phyloP scores from a whole-genome alignment of 2,113 vertebrate genomes.

The Arothron firmamentum region DNA sequence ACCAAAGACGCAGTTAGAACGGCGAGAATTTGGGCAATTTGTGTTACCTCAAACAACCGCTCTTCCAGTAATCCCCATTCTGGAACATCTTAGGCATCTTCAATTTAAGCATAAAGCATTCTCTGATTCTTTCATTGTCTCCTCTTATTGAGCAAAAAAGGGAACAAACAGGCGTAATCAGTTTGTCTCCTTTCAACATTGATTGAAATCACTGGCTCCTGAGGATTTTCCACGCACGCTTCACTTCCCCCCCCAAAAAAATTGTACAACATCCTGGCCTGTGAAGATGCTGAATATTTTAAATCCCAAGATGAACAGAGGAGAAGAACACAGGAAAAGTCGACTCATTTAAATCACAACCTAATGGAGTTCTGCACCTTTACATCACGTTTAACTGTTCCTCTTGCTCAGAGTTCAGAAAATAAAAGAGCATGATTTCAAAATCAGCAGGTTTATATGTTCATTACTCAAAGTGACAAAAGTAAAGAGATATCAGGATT shows the following conservation, averaged over 20 bases:
- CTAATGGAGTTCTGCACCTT: conserved; percentile 9
- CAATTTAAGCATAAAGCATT: neutral
- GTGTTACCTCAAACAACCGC: too few relatives aligned
- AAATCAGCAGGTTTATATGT: too few relatives aligned
- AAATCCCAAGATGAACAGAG: conserved; percentile 55
- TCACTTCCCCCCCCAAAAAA: conserved; percentile 45
- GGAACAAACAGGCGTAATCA: conserved; percentile 34
- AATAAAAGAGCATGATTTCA: neutral
- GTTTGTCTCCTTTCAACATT: conserved; percentile 40
- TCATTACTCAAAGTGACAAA: too few relatives aligned
- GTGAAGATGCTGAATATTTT: conserved; percentile 72
- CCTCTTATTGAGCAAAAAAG: neutral
- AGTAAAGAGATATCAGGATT: too few relatives aligned
- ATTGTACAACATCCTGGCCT: conserved; percentile 52
- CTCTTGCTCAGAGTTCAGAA: neutral
- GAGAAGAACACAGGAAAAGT: conserved; percentile 32
- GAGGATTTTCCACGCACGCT: conserved; percentile 50
- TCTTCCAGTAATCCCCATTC: too few relatives aligned
- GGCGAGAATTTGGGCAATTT: too few relatives aligned
- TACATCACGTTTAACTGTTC: neutral
- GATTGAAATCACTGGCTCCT: conserved; percentile 75
- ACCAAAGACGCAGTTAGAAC: too few relatives aligned
- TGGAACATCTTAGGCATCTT: too few relatives aligned
- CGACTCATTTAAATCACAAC: conserved; percentile 20
- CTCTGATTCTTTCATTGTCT: neutral